Evolutionary conservation across 35 echinoderm and acorn worm species (phyloP), one percentile per base, ranked within the genome.

Genomic region (Lytechinus variegatus): DNA sequence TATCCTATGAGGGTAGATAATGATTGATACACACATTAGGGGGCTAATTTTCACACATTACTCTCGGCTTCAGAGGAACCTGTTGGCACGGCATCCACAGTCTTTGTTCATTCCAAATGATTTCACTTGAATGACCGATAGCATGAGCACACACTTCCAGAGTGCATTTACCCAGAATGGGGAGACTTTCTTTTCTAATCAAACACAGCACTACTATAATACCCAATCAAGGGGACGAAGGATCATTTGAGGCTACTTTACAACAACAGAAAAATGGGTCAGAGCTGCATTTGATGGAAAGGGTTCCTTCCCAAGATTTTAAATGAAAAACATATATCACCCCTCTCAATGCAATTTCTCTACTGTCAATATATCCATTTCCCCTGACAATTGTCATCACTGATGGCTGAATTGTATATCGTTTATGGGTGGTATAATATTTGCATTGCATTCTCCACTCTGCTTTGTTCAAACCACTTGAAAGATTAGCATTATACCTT

Each of bases 91-190:
- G 88, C 88, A 21, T 90, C 24, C 88, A 90, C 52, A 28, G 28
- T 33, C 88, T 90, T 90, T 33, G 16, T 90, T 54, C 52, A 90
- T 90, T 90, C 88, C 88, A 51, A 90, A 10, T 90, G 88, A 90
- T 90, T 52, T 90, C 88, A 44, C 88, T 90, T 33, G 10, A 54
- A 90, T 90, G 21, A 90, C 88, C 52, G 88, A 90, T 90, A 90
- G 88, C 28, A 54, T 54, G 52, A 90, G 29, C 92, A 54, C 92
- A 54, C 53, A 57, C 92, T 93, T 93, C 92, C 92, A 93, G 53
- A 93, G 92, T 93, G 92, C 92, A 93, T 93, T 93, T 93, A 93
- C 92, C 92, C 92, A 93, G n/a, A 93, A 93, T 53, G 55, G 52
- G 52, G 88, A 90, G 88, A 90, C 54, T 57, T 57, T 93, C 92